Conservation (phyloP, 2,888 invertebrate genomes). For the Ormia ochracea region DNA sequence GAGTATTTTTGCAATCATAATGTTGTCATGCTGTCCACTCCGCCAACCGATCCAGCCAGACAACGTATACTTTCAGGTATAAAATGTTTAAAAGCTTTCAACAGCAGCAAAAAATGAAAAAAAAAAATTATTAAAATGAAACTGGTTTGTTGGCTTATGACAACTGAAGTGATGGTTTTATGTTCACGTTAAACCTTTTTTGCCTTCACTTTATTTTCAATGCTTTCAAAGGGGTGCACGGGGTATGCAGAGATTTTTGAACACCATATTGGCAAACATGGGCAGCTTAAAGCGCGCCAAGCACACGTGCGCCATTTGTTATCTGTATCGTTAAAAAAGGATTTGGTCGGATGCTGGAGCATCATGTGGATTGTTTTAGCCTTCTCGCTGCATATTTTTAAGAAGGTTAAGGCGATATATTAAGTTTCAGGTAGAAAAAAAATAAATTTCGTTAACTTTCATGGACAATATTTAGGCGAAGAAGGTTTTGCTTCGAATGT, state of each 20-base stretch:
- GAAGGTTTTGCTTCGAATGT: not conserved
- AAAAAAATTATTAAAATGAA: constrained; percentile 27
- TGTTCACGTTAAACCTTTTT: constrained; percentile 23
- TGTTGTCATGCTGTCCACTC: constrained; percentile 1
- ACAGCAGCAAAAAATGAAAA: not conserved
- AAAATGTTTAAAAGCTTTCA: constrained; percentile 25
- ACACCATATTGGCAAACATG: constrained; percentile 23
- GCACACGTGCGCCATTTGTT: constrained; percentile 63
- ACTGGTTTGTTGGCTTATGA: constrained; percentile 58
- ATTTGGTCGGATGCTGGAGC: constrained; percentile 41
- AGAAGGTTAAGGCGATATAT: constrained; percentile 14
- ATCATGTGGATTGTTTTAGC: constrained; percentile 25
- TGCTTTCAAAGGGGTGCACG: not conserved
- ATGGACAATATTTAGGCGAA: not conserved
- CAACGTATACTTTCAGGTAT: constrained; percentile 9
- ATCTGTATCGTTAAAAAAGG: constrained; percentile 24
- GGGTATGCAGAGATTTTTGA: constrained; percentile 12
- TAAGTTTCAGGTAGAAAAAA: constrained; percentile 24
- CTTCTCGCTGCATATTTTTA: not conserved
- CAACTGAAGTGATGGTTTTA: constrained; percentile 54
- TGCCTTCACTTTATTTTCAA: not conserved
- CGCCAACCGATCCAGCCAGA: constrained; percentile 14
- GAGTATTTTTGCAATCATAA: constrained; percentile 41
- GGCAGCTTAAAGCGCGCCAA: constrained; percentile 49
- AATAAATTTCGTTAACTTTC: not conserved